Evolutionary conservation across 2,797 vertebrate genomes (phyloP).

Genomic region (Sebastes wilsoni): DNA sequence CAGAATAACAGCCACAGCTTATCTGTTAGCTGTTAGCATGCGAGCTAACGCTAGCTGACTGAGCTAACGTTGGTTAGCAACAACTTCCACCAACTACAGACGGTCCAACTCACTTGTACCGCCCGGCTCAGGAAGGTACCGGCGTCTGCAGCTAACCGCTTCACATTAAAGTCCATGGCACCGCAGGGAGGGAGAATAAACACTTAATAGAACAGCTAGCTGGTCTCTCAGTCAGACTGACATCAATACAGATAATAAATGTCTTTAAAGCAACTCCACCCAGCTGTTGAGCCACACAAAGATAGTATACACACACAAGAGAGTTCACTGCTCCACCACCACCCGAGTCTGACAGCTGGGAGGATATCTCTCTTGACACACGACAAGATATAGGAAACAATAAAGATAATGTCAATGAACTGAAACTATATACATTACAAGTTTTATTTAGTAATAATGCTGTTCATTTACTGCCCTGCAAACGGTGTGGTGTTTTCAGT

Average conservation of each 20-base stretch:
- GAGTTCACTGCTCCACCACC: neutral
- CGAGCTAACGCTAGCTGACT: constrained; percentile 41
- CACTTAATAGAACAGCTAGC: neutral
- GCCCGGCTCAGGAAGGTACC: constrained; percentile 94
- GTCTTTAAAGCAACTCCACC: constrained; percentile 74
- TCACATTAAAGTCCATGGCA: constrained; percentile 96
- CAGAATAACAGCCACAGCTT: neutral
- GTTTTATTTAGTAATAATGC: neutral
- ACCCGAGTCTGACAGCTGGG: neutral
- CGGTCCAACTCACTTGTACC: constrained; percentile 86
- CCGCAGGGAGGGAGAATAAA: neutral
- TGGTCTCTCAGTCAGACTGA: constrained; percentile 27
- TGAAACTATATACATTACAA: neutral
- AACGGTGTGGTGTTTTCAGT: no score
- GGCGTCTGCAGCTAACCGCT: constrained; percentile 93
- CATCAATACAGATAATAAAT: constrained; percentile 64
- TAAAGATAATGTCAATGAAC: neutral
- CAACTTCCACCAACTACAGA: constrained; percentile 20
- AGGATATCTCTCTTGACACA: neutral
- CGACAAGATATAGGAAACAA: neutral
- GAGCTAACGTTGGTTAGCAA: constrained; percentile 9
- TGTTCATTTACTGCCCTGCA: neutral
- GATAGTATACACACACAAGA: constrained; percentile 42
- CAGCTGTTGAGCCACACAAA: constrained; percentile 73
- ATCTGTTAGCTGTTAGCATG: constrained; percentile 2